Conservation (phyloP, 2,113 vertebrate genomes). For the Istiophorus platypterus region DNA sequence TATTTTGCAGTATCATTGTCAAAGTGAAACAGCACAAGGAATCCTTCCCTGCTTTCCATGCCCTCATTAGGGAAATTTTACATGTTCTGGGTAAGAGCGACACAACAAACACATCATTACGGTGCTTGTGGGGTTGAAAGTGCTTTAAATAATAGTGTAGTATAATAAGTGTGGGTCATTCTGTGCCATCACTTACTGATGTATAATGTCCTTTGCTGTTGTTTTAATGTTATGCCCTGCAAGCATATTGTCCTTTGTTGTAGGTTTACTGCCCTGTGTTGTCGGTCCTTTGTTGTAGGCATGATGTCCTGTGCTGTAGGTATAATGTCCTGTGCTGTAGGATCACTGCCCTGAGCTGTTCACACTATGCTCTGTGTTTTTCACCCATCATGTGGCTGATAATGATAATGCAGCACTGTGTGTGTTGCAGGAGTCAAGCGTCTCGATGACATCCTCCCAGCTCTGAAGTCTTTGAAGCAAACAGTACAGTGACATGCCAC, state of each 20-base stretch:
- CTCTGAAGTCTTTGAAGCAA: slow-evolving; percentile 82
- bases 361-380: too few relatives aligned
- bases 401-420: not conserved
- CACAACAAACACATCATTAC: not conserved
- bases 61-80: slow-evolving; percentile 86
- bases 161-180: too few relatives aligned
- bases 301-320: too few relatives aligned
- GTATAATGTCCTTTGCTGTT: too few relatives aligned
- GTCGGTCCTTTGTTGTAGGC: too few relatives aligned
- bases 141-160: not conserved
- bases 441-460: slow-evolving; percentile 88
- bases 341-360: too few relatives aligned
- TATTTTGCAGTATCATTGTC: slow-evolving; percentile 85
- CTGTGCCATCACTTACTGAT: too few relatives aligned
- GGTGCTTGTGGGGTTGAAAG: not conserved
- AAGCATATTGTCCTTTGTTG: too few relatives aligned
- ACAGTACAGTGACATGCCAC: not conserved
- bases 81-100: slow-evolving; percentile 84
- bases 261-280: too few relatives aligned
- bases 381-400: not conserved
- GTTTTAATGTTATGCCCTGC: too few relatives aligned
- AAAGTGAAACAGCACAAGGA: slow-evolving; percentile 91
- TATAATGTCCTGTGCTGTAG: too few relatives aligned
- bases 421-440: slow-evolving; percentile 84
- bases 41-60: slow-evolving; percentile 92